phyloP scores from a whole-genome alignment of 1,140 invertebrate species.

The Drosophila gunungcola region DNA sequence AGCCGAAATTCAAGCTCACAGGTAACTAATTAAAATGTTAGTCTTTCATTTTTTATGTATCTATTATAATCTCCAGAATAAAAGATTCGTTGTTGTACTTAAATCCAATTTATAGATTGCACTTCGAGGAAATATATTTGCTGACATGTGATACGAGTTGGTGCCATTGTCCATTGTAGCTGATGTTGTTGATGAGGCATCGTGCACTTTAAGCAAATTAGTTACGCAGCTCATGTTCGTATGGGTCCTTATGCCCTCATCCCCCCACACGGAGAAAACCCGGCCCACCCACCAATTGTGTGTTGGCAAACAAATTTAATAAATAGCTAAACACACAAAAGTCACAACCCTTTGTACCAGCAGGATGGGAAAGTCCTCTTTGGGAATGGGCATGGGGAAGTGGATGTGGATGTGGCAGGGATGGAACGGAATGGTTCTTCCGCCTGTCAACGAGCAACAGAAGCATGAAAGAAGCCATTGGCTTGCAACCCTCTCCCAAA shows the following conservation, averaged over 20 bases:
- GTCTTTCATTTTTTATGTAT: too few relatives aligned
- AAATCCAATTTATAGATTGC: too few relatives aligned
- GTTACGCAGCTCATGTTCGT: constrained; percentile 80
- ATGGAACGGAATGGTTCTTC: constrained; percentile 1
- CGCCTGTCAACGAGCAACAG: constrained; percentile 39
- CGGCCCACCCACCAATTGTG: neutral
- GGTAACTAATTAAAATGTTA: too few relatives aligned
- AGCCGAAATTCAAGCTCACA: too few relatives aligned
- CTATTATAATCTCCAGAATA: too few relatives aligned
- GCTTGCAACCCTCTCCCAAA: constrained; percentile 12
- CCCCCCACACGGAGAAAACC: neutral
- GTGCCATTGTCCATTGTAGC: constrained; percentile 18
- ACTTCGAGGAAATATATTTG: neutral
- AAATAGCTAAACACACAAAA: constrained; percentile 80
- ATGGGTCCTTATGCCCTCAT: constrained; percentile 37
- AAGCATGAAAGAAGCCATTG: constrained; percentile 25
- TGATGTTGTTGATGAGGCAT: constrained; percentile 72
- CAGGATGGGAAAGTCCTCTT: neutral
- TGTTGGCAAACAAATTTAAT: constrained; percentile 80
- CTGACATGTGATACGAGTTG: too few relatives aligned
- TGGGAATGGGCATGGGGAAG: neutral
- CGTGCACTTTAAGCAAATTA: constrained; percentile 81
- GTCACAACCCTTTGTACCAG: constrained; percentile 74
- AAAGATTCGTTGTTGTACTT: too few relatives aligned
- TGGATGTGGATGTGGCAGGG: neutral